Evolutionary conservation across 1,140 invertebrate genomes (phyloP), one percentile per base, ranked within the genome.

Genomic region (fruit fly (Drosophila melanogaster)): DNA sequence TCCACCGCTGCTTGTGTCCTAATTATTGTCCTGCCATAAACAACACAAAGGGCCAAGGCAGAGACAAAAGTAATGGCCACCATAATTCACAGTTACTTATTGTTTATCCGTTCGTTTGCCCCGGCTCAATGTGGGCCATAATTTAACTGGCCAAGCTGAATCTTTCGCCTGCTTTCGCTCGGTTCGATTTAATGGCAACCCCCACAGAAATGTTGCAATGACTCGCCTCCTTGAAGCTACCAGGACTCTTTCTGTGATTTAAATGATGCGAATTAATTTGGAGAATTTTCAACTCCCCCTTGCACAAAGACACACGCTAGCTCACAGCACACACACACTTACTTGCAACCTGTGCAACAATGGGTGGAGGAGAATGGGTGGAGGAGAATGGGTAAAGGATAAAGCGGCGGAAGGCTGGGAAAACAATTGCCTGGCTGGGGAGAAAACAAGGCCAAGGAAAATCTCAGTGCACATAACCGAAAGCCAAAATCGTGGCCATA

Each of bases 11-110:
- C 55, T 46, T 58, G 19, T 77, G 76, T 79, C 83, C 83, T 86
- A 86, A 86, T 86, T 87, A 86, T 87, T 86, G 79, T 83, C 70
- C 84, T 79, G 84, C 83, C 75, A 87, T 86, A 87, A 86, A 87
- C 83, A 87, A 87, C 79, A 66, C 33, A 46, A 69, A 58, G 41
- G 62, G 37, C 40, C 47, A 24, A 70, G 49, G 37, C 40, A 37
- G 56, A 55, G 72, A 72, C 81, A 64, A 78, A 86, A 81, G 79
- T 90, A 90, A 90, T 90, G 86, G 81, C 86, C 83, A 65, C 79
- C 81, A 90, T 90, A 90, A 90, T 90, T 90, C 86, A 90, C 87
- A 86, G 86, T 90, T 90, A 90, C 78, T 90, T 90, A 90, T 90
- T 86, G 81, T 86, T 90, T 90, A 90, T 90, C 86, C 90, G 76